Base-by-base conservation (phyloP, 2,888 invertebrate genomes). In the Eulithis prunata region DNA sequence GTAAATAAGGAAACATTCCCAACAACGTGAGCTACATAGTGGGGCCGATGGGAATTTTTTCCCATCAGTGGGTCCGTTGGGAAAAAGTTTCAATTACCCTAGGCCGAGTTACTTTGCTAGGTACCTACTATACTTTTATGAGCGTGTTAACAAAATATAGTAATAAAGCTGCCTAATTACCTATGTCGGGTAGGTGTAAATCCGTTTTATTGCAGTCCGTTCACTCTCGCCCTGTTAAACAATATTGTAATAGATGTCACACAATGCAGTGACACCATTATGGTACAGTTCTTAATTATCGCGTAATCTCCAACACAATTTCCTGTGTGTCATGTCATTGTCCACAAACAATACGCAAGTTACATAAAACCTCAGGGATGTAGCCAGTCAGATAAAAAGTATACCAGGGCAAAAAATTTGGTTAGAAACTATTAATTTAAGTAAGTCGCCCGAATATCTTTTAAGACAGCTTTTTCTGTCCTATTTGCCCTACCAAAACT, bases 271-370 rank as follows among this genome's bases (percentile, higher is more conserved):
- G 67, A 64, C 67, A 68, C 66, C 45, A 71, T 71, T 70, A 67
- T 62, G 43, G 56, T 64, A 66, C 68, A 67, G 60, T 70, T 70
- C 68, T 78, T 79, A 80, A 80, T 81, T 79, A 79, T 78, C 75
- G 70, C 77, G 73, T 77, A 81, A 80, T 75, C 75, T 71, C 69
- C 57, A 46, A 68, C 66, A 71, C 72, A 64, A 74, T 78, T 85
- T 85, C 80, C 84, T 80, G 78, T 70, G 74, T 70, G 70, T 73
- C 69, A 71, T 78, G 79, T 78, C 80, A 83, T 83, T 86, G 83
- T 84, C 79, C 80, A 75, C 79, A 74, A 77, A 86, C 82, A 86
- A 84, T 81, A 70, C 72, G 63, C 61, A 54, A 60, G 78, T 84
- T 85, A 83, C 82, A 81, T 84, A 83, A 84, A 78, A 72, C 73